phyloP scores from a whole-genome alignment of 2,888 invertebrate species.

The Ophion costatus region DNA sequence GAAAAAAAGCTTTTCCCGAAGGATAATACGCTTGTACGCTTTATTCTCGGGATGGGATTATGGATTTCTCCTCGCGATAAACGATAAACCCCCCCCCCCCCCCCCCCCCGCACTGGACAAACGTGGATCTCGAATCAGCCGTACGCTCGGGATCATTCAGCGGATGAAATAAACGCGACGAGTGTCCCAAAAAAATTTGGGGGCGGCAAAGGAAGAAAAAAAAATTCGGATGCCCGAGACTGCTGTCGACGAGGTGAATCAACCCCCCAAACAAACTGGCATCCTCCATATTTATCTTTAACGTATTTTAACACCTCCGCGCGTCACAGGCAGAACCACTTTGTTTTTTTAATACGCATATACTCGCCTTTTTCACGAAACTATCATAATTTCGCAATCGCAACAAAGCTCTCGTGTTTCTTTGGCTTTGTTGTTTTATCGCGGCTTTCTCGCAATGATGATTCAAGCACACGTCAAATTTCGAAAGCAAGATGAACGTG shows the following conservation, averaged over 20 bases:
- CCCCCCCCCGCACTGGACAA: no score
- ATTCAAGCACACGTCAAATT: constrained; percentile 43
- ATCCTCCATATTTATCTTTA: neutral
- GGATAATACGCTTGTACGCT: no score
- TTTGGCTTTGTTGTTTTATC: constrained; percentile 2
- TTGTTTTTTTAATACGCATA: neutral
- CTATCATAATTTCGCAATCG: neutral
- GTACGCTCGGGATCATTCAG: no score
- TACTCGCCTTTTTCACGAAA: neutral
- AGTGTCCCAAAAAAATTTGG: no score
- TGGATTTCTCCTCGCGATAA: no score
- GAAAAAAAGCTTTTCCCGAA: no score
- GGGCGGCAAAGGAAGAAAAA: constrained; percentile 24
- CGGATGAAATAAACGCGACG: no score
- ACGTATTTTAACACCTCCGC: neutral
- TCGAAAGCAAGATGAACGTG: constrained; percentile 75
- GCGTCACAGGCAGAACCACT: neutral
- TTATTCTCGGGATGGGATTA: no score
- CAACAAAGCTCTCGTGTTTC: neutral
- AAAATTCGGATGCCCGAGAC: constrained; percentile 54
- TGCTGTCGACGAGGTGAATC: constrained; percentile 57
- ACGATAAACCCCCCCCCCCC: no score
- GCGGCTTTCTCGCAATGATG: neutral
- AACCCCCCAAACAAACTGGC: neutral
- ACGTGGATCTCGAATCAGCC: no score